A percentile compares a stretch with the other conserved stretches of the same genome.
phyloP scores from a whole-genome alignment of 2,113 vertebrate species.

The Emydura subglobosa region DNA sequence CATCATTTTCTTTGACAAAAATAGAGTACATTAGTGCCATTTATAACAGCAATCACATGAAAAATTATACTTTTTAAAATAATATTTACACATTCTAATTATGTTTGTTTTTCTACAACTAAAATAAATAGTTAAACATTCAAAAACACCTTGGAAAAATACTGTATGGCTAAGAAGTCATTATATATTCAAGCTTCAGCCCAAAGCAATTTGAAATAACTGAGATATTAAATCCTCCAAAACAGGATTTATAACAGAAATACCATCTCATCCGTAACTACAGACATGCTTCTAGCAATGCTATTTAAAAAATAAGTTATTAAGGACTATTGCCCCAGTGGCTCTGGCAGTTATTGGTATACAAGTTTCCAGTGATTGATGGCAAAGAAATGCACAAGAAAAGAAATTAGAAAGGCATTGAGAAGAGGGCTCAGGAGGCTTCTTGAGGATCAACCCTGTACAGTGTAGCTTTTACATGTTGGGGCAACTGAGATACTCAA shows the following conservation, averaged over 20 bases:
- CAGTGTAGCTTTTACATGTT: background rate
- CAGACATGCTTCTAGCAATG: background rate
- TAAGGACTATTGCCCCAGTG: accelerated
- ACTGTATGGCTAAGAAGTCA: background rate
- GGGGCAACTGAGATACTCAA: background rate
- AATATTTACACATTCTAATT: accelerated
- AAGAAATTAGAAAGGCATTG: background rate
- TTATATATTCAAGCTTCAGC: background rate
- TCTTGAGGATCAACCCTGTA: background rate
- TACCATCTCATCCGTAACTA: background rate
- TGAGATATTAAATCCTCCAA: background rate
- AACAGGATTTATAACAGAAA: background rate
- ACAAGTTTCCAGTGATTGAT: background rate
- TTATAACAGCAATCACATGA: background rate
- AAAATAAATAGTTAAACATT: background rate
- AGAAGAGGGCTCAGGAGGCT: background rate
- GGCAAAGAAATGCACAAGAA: background rate
- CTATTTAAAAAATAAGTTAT: background rate
- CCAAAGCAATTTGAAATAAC: background rate
- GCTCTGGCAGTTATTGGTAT: background rate
- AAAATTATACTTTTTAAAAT: background rate
- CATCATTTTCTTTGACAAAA: background rate
- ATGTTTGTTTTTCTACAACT: accelerated
- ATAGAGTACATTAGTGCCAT: background rate
- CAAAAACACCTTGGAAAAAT: background rate